Evolutionary conservation across 2,113 vertebrate genomes (phyloP), one percentile per base, ranked within the genome.

Genomic region (Erpornis zantholeuca): DNA sequence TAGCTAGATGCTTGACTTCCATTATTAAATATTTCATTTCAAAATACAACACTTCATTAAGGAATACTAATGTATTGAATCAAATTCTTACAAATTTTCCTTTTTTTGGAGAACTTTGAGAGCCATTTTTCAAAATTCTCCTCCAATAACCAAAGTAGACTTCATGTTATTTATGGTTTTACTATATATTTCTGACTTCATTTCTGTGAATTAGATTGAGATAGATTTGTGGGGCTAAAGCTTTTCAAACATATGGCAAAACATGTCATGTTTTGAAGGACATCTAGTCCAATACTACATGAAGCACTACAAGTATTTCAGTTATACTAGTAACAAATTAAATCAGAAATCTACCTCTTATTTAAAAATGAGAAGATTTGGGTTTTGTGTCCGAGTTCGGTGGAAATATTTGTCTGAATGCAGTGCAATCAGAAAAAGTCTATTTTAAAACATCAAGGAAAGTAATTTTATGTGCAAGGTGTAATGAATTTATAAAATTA

Each of bases 401-500:
- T 45, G 31, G 29, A 90, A 91, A 36, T 80, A 86, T 60, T 94
- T 93, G 38, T 36, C 49, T 68, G 20, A 70, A 73, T 59, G 8
- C 5, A 14, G 11, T 73, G 21, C 57, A 90, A 75, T 88, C 25
- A 71, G 64, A 36, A 82, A 78, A 86, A 44, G 6, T 24, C 10
- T 54, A 31, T 83, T 90, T 93, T 31, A 64, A 94, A 95, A 73
- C 54, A 89, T 38, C 40, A 42, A 76, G 33, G 11, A 28, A 92
- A 90, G 33, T 80, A 77, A 82, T 94, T 89, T 75, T 71, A 68
- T 12, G 2, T 75, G 38, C 35, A 64, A 88, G 42, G 27, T 63
- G 15, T 71, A 94, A 95, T 66, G 17, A 59, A 73, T 80, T 95
- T 86, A 59, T 86, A 77, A 95, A 93, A 93, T 73, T 54, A 91